Evolutionary conservation across 1,140 invertebrate species (phyloP).

Genomic region (Paraescarpia echinospica): DNA sequence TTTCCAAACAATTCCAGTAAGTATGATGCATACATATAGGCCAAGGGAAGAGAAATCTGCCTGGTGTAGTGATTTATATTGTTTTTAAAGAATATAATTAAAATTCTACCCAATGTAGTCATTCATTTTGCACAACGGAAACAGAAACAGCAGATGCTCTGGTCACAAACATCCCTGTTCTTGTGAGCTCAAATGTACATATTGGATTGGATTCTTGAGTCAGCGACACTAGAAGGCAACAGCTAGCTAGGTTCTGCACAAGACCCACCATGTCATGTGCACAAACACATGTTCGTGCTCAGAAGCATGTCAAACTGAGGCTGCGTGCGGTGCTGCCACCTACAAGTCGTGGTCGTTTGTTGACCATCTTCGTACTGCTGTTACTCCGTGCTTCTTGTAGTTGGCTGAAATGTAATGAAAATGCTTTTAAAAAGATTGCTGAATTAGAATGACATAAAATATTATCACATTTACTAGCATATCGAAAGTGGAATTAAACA

Average conservation of each 20-base stretch:
- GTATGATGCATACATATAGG: neutral
- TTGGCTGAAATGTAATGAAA: neutral
- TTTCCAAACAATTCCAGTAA: neutral
- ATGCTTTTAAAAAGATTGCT: neutral
- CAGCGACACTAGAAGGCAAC: neutral
- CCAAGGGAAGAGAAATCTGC: neutral
- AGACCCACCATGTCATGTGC: neutral
- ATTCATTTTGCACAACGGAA: neutral
- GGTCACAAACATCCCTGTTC: no score
- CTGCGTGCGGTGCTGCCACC: neutral
- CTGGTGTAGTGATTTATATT: neutral
- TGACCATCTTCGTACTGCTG: neutral
- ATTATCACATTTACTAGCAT: neutral
- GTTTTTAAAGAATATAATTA: neutral
- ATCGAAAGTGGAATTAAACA: neutral
- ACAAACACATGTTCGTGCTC: neutral
- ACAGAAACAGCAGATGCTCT: neutral
- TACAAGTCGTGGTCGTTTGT: neutral
- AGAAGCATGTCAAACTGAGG: conserved; percentile 4
- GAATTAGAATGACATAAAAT: neutral
- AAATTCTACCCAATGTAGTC: neutral
- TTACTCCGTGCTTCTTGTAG: neutral
- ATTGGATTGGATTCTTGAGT: neutral
- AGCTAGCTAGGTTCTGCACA: neutral
- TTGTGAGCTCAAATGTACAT: neutral